A percentile compares a stretch with the other conserved stretches of the same genome.
Conservation (phyloP, 2,888 invertebrate species). For the Acronicta alni region DNA sequence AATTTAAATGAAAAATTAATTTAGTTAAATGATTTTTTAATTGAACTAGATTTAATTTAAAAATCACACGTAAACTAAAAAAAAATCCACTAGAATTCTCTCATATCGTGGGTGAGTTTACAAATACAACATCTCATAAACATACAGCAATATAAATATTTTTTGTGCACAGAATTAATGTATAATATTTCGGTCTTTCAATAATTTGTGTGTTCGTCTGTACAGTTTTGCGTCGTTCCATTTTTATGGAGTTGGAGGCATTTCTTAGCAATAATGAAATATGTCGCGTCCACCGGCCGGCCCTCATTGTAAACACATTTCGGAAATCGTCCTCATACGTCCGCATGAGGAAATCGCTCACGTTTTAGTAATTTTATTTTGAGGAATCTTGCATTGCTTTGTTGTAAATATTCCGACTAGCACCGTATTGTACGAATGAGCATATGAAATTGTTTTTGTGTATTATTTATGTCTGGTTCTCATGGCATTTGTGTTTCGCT, state of each 20-base stretch:
- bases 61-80: too few relatives aligned
- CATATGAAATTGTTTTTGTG: conserved; percentile 4
- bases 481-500: not conserved
- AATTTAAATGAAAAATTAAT: too few relatives aligned
- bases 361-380: conserved; percentile 79
- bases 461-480: conserved; percentile 4
- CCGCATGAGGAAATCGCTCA: conserved; percentile 75
- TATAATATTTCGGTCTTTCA: not conserved
- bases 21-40: too few relatives aligned
- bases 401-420: conserved; percentile 57
- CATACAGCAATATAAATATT: too few relatives aligned
- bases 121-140: too few relatives aligned
- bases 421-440: conserved; percentile 17
- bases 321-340: conserved; percentile 80
- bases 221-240: conserved; percentile 75
- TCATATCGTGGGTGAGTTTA: too few relatives aligned
- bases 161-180: too few relatives aligned
- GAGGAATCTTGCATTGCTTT: conserved; percentile 67
- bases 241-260: conserved; percentile 77
- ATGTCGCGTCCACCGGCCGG: conserved; percentile 77
- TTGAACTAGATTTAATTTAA: too few relatives aligned
- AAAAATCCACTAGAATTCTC: too few relatives aligned
- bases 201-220: conserved; percentile 49
- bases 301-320: conserved; percentile 88
- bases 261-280: conserved; percentile 86